Conservation (phyloP, 1,140 invertebrate genomes). For the Papilio polyxenes region DNA sequence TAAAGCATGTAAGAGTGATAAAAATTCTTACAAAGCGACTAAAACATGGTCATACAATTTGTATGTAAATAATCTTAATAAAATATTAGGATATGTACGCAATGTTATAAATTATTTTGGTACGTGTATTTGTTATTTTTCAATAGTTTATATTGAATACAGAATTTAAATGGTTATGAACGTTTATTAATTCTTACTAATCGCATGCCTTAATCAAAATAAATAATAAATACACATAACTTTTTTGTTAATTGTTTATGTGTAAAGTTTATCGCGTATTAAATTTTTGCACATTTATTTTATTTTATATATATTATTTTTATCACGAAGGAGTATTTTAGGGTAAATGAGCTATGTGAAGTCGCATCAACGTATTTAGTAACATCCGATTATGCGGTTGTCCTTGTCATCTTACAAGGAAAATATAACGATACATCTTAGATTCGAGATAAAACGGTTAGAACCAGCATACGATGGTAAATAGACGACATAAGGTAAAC, state of each 20-base stretch:
- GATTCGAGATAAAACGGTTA: background rate
- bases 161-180: too few species aligned
- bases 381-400: conserved; percentile 28
- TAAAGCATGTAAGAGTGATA: conserved; percentile 44
- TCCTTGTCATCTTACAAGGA: conserved; percentile 26
- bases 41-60: conserved; percentile 10
- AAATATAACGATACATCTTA: background rate
- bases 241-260: too few species aligned
- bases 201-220: too few species aligned
- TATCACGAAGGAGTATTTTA: background rate
- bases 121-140: conserved; percentile 49
- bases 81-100: conserved; percentile 50
- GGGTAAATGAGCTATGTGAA: background rate
- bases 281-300: too few species aligned
- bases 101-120: conserved; percentile 58
- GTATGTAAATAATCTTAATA: conserved; percentile 37
- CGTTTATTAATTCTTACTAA: too few species aligned
- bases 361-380: background rate
- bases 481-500: background rate
- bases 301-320: too few species aligned
- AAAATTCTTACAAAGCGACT: conserved; percentile 37
- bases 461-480: background rate
- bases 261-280: too few species aligned
- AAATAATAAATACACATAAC: too few species aligned
- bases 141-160: background rate